Percentiles rank a stretch among this genome's conserved stretches.
Evolutionary conservation across 2,888 invertebrate species (phyloP).

Genomic region (Andrena camellia): DNA sequence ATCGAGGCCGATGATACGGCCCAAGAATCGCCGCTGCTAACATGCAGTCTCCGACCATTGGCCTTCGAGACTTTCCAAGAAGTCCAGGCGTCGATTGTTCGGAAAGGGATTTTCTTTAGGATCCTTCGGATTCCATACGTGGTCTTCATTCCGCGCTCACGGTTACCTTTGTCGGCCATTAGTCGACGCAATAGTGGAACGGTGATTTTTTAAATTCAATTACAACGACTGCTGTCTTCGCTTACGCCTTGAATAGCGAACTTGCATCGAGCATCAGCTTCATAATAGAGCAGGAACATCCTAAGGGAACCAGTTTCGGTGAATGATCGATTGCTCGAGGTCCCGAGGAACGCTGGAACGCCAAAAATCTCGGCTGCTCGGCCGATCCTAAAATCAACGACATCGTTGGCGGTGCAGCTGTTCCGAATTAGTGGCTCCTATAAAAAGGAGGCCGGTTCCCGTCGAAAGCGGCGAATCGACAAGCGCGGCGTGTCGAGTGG

Average conservation of each 20-base stretch:
- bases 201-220: slow-evolving; percentile 23
- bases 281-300: not conserved
- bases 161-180: slow-evolving; percentile 55
- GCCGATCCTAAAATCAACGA: slow-evolving; percentile 13
- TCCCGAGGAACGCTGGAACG: too few relatives aligned
- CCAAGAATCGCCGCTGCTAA: not conserved
- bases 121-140: slow-evolving; percentile 61
- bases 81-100: slow-evolving; percentile 34
- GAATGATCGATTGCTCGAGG: not conserved
- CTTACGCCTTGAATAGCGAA: slow-evolving; percentile 14
- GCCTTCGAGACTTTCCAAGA: slow-evolving; percentile 52
- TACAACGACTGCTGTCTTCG: slow-evolving; percentile 26
- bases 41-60: not conserved
- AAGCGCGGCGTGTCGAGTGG: slow-evolving; percentile 18
- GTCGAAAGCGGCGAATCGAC: slow-evolving; percentile 37
- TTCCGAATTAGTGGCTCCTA: slow-evolving; percentile 63
- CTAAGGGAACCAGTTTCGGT: not conserved
- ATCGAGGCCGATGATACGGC: not conserved
- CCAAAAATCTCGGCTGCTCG: not conserved
- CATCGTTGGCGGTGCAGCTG: slow-evolving; percentile 67
- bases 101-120: slow-evolving; percentile 55
- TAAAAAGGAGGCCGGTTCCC: slow-evolving; percentile 60
- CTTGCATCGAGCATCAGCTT: not conserved
- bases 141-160: slow-evolving; percentile 48
- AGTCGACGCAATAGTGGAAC: slow-evolving; percentile 56